Base-by-base conservation (phyloP, 2,113 vertebrate species). In the Nyctereutes procyonoides region DNA sequence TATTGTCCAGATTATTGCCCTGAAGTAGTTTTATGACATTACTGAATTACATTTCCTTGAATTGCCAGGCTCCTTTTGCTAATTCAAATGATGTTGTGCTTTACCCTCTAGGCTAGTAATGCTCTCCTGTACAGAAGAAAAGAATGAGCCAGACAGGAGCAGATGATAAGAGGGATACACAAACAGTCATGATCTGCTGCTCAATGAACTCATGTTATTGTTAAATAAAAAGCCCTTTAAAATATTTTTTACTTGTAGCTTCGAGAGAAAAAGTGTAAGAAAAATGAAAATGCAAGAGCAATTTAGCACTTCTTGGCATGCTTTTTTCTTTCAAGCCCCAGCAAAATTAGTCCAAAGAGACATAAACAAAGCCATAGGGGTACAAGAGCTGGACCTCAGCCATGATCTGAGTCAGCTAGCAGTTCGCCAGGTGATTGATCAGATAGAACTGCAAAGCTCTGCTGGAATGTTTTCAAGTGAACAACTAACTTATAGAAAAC, bases 1-100 rank as follows among this genome's bases (percentile, higher is more conserved):
- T 65, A 95, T 67, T 97, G 96, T 96, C 98, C 97, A 95, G 96
- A 98, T 98, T 97, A 98, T 48, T 90, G 90, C 92, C 90, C 51
- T 48, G 79, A 97, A 98, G 95, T 96, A 97, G 98, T 93, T 96
- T 95, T 83, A 91, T 81, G 92, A 96, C 92, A 97, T 90, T 58
- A 63, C 48, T 96, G 96, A 97, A 97, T 97, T 98, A 96, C 48
- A 93, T 92, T 83, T 91, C 48, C 93, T 83, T 69, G 26, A 97
- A 94, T 93, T 96, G 89, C 87, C 93, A 93, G 89, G 87, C 82
- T 98, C 83, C 87, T 96, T 82, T 93, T 76, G 55, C 35, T 95
- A 96, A 96, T 95, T 98, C 96, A 98, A 97, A 97, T 80, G 95
- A 77, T 14, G 65, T 48, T 79, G 58, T 22, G 56, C 77, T 96